Base-by-base conservation (phyloP, 2,797 vertebrate genomes). In the Sebastes dallii region DNA sequence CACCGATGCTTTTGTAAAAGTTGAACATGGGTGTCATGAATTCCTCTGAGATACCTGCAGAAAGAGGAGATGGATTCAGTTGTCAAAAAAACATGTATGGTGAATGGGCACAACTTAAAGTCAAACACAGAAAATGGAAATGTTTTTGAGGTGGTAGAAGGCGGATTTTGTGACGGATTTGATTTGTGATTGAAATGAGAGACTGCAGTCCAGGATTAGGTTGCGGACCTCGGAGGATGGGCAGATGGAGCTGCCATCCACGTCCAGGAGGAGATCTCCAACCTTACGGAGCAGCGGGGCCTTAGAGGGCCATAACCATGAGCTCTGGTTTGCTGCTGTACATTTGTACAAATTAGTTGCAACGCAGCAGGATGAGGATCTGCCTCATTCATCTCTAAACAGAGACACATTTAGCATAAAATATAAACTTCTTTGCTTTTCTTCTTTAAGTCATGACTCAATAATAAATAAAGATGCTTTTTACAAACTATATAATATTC, bases 11-110 rank as follows among this genome's bases (percentile, higher is more conserved):
- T 94, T 98, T 99, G 89, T 99, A 99, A 93, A 99, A 99, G 92
- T 96, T 97, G 90, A 99, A 99, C 97, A 99, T 97, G 14, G 98
- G 99, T 3, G 95, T 97, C 88, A 99, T 98, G 60, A 97, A 99
- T 77, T 99, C 97, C 78, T 98, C 97, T 66, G 98, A 97, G 79
- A 99, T 98, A 82, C 98, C 99, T 99, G 84, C 25, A 71, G 16
- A 59, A 64, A 60, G 72, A 68, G 1, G 72, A 68, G 1, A 56
- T 2, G 65, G 4, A 29, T 8, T 3, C 8, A 8, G 1, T 13
- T 18, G 50, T 72, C 20, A 1, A 20, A 52, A 52, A 78, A 29
- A 25, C 18, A 3, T n/a, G 36, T 10, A 50, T 4, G 1, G 20
- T 52, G 22, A 64, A 60, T 16, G 1, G 20, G 2, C 16, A 69